Evolutionary conservation across 2,797 vertebrate species (phyloP).

Genomic region (Hyperoplus immaculatus): DNA sequence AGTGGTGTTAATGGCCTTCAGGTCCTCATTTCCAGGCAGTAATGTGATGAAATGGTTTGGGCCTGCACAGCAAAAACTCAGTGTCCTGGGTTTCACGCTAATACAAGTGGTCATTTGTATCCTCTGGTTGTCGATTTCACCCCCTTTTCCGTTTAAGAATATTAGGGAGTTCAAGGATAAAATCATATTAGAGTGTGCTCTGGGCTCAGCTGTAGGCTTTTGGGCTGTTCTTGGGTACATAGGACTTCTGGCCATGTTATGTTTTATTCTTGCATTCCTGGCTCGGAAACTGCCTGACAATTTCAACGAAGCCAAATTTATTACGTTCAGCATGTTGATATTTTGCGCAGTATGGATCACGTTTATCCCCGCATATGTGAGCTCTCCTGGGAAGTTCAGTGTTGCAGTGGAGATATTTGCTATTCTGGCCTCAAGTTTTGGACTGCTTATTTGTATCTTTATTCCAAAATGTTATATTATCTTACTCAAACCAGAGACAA

Average conservation of each 20-base stretch:
- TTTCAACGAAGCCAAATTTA: slow-evolving; percentile 82
- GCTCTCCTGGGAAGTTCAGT: slow-evolving; percentile 83
- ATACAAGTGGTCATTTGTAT: slow-evolving; percentile 75
- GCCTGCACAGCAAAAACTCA: slow-evolving; percentile 78
- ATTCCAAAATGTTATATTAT: slow-evolving; percentile 84
- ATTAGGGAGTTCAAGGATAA: slow-evolving; percentile 70
- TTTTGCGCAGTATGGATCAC: slow-evolving; percentile 81
- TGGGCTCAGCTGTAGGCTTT: slow-evolving; percentile 77
- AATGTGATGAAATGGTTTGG: slow-evolving; percentile 85
- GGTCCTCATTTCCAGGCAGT: slow-evolving; percentile 73
- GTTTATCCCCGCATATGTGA: slow-evolving; percentile 82
- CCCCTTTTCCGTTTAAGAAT: slow-evolving; percentile 77
- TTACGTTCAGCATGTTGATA: slow-evolving; percentile 84
- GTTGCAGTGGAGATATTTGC: slow-evolving; percentile 86
- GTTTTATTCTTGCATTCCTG: slow-evolving; percentile 79
- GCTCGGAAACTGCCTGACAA: slow-evolving; percentile 79
- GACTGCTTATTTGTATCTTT: slow-evolving; percentile 81
- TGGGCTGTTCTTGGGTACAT: slow-evolving; percentile 83
- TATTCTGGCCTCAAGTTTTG: slow-evolving; percentile 82
- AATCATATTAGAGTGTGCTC: slow-evolving; percentile 78
- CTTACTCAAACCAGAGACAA: slow-evolving; percentile 74
- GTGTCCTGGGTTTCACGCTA: slow-evolving; percentile 59
- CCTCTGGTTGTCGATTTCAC: slow-evolving; percentile 73
- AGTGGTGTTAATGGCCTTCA: slow-evolving; percentile 34
- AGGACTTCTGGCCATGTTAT: slow-evolving; percentile 77